Base-by-base conservation (phyloP, 2,113 vertebrate species). In the Corynorhinus townsendii region DNA sequence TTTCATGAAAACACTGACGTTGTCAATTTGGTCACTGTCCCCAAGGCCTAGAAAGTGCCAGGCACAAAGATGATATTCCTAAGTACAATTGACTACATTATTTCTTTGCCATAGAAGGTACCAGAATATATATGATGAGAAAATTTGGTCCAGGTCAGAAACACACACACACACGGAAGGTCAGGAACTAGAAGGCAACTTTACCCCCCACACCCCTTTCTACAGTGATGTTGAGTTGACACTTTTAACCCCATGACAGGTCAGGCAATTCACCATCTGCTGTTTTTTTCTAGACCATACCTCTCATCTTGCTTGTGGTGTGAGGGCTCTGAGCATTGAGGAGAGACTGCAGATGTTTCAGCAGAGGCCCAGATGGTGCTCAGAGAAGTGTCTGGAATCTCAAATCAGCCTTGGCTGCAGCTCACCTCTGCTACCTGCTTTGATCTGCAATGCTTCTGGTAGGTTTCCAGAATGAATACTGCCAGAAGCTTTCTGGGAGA, bases 351-450 rank as follows among this genome's bases (percentile, higher is more conserved):
- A 96, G 95, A 86, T 83, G 93, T 84, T 95, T 64, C 47, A 33
- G 64, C 54, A 66, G 69, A 90, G 64, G 73, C 33, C 93, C 96
- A 93, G 69, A 85, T 96, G 93, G 96, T 85, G 54, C 33, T 71
- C 40, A 20, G 72, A 45, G 77, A 33, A 64, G 86, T 0, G 3
- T 71, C 33, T 86, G 45, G 93, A 95, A 96, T 96, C 28, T 45
- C 86, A 47, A 81, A 75, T 95, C 64, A 93, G 43, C 22, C n/a
- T 45, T 14, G 56, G 62, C 47, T 68, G 28, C 68, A 56, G 68
- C 68, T 89, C 56, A 81, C 24, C 87, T 93, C 89, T 71, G 49
- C 54, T 80, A 86, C 93, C 69, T 89, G 83, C 94, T 96, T 94
- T 95, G 91, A 93, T 92, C 40, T 43, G n/a, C 56, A 76, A 68